Evolutionary conservation across 30 jellyfish, hydroid and myxozoan species (phyloP), one percentile per base, ranked within the genome.

Genomic region (Aurelia aurita): DNA sequence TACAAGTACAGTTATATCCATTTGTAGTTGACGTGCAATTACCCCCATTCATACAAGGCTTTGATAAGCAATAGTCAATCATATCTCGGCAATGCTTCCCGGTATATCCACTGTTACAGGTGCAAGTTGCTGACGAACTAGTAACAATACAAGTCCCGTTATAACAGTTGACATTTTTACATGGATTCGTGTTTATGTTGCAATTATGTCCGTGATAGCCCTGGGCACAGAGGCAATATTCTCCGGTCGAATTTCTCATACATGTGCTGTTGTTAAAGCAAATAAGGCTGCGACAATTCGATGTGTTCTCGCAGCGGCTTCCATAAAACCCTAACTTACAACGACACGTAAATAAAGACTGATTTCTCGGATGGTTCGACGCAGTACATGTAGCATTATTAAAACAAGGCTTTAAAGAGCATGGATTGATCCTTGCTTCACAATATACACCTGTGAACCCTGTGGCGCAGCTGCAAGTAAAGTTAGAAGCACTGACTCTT

Each of bases 21-120:
- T 20, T 16, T 2, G 20, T 16, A 11, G 67, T 39, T 8, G 94
- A 71, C 23, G 85, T 72, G 76, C 94, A 84, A 35, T 70, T 84
- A 15, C 84, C 94, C 8, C 68, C 64, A 49, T 84, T 58, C 28
- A 58, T 31, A 35, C 94, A 84, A 4, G 94, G 78, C 18, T 72
- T 20, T 10, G 81, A 9, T 7, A 12, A 5, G 25, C 94, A 84
- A 49, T 31, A 10, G 34, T 64, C 76, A 18, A 62, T 45, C 23
- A 31, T 28, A 19, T 26, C 1, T 21, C 59, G 80, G 66, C 94
- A 84, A 21, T 7, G 58, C 29, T 20, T 57, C 16, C 96, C 96
- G 7, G 87, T 65, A 58, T 64, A 77, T 23, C 69, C 96, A 6
- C n/a, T 53, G 8, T 1, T 1, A 43, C 95, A 87, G 13, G 1